Evolutionary conservation across 1,140 invertebrate genomes (phyloP), one percentile per base, ranked within the genome.

Genomic region (Melitaea cinxia): DNA sequence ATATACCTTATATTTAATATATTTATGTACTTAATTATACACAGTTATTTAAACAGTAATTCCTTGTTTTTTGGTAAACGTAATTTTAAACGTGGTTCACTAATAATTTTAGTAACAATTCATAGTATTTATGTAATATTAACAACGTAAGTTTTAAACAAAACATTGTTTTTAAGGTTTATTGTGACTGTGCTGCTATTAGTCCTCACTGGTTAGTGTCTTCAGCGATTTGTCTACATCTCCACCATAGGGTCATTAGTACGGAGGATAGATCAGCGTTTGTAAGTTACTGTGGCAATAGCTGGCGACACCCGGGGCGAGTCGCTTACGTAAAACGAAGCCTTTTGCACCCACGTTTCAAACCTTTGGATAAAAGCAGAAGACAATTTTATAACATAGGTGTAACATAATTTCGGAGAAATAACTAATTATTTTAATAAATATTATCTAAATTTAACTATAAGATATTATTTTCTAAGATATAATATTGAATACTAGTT

Each of bases 151-250:
- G 10, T 7, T 33, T 17, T 37, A 37, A 37, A 37, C 26, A 0
- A n/a, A 33, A 56, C 47, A 24, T 26, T 12, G 42, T 39, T 49
- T 68, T 72, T 47, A 37, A 77, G 87, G 73, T 88, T 53, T 75
- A 77, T 39, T 89, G 87, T 62, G 87, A 89, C 55, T 80, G 80
- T 5, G 85, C 85, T 4, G 72, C 76, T 2, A 74, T 89, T 55
- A 89, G 79, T 66, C 66, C 79, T 5, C 83, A 85, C 58, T 89
- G 87, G 87, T 49, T 89, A 12, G 50, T 89, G 24, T 75, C 80
- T 14, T 67, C 87, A 24, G 87, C 76, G 0, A 71, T 83, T 0
- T 89, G 87, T 61, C 63, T 89, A 1, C 80, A 80, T 17, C 73
- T 82, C 9, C 75, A 78, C 19, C 66, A 70, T 24, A 76, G 68